phyloP scores from a whole-genome alignment of 2,888 invertebrate genomes.

The Drosophila robusta region DNA sequence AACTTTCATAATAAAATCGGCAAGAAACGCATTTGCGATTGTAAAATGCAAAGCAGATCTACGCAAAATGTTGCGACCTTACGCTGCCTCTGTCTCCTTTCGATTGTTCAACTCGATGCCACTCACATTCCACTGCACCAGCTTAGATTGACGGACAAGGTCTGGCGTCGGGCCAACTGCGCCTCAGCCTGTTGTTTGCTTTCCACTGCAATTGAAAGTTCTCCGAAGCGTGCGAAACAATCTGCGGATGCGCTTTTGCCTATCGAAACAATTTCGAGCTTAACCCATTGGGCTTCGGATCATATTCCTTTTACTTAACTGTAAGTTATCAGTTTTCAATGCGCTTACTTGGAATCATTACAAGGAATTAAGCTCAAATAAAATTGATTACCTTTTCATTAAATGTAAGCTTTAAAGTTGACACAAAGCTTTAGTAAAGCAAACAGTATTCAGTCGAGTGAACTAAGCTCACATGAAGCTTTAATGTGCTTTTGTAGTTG shows the following conservation, averaged over 20 bases:
- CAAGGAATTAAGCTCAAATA: too few species aligned
- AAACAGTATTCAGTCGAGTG: not conserved
- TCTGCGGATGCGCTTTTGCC: not conserved
- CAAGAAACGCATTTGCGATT: slow-evolving; percentile 62
- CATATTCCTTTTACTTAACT: too few species aligned
- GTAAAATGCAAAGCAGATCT: slow-evolving; percentile 37
- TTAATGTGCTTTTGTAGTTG: not conserved
- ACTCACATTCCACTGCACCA: slow-evolving; percentile 57
- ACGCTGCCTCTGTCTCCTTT: slow-evolving; percentile 7
- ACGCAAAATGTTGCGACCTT: slow-evolving; percentile 44
- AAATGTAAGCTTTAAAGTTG: not conserved
- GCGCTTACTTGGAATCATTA: too few species aligned
- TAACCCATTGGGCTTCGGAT: slow-evolving; percentile 4
- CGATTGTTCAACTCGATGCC: slow-evolving; percentile 1
- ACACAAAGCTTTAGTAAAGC: not conserved
- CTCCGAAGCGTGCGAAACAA: slow-evolving; percentile 19
- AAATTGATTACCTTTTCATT: not conserved
- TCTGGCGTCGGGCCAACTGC: slow-evolving; percentile 25
- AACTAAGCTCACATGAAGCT: not conserved
- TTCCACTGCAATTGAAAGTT: slow-evolving; percentile 42
- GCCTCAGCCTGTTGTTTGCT: slow-evolving; percentile 15
- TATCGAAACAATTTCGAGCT: not conserved
- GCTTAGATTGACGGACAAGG: slow-evolving; percentile 59
- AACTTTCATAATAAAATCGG: slow-evolving; percentile 72
- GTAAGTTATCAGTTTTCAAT: too few species aligned